phyloP scores from a whole-genome alignment of 1,140 invertebrate genomes.

The Eufriesea mexicana region DNA sequence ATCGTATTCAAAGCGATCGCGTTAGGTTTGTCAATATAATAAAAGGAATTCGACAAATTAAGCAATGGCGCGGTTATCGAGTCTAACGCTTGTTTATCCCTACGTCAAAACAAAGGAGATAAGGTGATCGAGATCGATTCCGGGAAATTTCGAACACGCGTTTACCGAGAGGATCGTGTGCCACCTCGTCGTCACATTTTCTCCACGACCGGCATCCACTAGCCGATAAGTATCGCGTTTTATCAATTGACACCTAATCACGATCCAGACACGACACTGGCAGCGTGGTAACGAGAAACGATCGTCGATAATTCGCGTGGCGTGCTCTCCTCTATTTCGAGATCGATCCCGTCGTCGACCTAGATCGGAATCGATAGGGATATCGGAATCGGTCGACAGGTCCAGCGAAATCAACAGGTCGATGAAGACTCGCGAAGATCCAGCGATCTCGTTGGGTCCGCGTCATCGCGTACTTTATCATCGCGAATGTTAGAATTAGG shows the following conservation, averaged over 20 bases:
- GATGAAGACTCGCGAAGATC: neutral
- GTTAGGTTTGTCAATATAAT: no score
- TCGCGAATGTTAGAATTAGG: constrained; percentile 5
- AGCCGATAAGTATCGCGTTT: constrained; percentile 23
- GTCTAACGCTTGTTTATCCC: neutral
- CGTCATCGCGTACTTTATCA: neutral
- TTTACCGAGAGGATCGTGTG: no score
- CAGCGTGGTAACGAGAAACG: neutral
- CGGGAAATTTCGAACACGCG: neutral
- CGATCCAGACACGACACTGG: neutral
- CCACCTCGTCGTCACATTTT: neutral
- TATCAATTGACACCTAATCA: constrained; percentile 25
- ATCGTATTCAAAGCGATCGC: no score
- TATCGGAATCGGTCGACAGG: no score
- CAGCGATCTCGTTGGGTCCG: neutral
- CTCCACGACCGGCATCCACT: neutral
- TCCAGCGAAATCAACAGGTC: constrained; percentile 25
- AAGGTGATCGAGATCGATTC: neutral
- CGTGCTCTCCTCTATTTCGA: neutral
- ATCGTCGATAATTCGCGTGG: neutral
- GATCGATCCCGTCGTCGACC: neutral
- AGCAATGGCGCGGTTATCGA: no score
- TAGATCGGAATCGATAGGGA: constrained; percentile 3
- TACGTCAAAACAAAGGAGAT: neutral
- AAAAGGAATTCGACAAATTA: neutral